These are phyloP conservation scores for Microcebus jonahi DNA, from an alignment of 2,113 vertebrate genomes.

Conservation along the genomic window DNA sequence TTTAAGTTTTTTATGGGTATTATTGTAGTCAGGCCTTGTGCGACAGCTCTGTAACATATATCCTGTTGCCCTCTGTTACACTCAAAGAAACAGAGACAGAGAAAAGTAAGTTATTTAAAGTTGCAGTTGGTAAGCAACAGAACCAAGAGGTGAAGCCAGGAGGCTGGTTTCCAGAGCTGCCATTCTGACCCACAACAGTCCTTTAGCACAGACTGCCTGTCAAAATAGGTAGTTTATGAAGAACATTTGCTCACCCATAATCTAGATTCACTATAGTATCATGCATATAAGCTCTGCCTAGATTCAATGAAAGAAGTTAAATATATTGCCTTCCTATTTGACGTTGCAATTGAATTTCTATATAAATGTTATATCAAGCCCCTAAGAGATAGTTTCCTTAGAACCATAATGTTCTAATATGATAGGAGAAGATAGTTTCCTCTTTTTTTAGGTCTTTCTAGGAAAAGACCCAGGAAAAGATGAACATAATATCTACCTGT, in stretches of 20 bases:
- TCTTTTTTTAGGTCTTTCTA: too few relatives aligned
- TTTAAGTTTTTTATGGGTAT: neutral
- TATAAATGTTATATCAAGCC: constrained; percentile 18
- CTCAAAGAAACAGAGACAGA: neutral
- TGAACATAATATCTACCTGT: neutral
- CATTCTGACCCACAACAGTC: neutral
- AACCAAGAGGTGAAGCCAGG: neutral
- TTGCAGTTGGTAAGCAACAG: neutral
- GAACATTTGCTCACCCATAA: neutral
- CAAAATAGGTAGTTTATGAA: neutral
- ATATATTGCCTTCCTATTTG: constrained; percentile 51
- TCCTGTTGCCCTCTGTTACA: neutral
- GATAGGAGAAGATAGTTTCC: too few relatives aligned
- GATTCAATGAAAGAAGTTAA: constrained; percentile 34
- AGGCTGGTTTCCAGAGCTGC: neutral
- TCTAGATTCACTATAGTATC: neutral
- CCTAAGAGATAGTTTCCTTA: constrained; percentile 31
- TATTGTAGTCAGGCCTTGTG: neutral
- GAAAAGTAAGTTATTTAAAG: neutral
- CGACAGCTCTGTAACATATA: too few relatives aligned
- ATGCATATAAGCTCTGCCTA: neutral
- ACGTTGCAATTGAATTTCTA: constrained; percentile 57
- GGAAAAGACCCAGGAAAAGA: neutral
- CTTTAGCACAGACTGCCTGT: neutral
- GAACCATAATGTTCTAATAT: too few relatives aligned